phyloP scores from a whole-genome alignment of 2,888 invertebrate species.

The Noctua comes region DNA sequence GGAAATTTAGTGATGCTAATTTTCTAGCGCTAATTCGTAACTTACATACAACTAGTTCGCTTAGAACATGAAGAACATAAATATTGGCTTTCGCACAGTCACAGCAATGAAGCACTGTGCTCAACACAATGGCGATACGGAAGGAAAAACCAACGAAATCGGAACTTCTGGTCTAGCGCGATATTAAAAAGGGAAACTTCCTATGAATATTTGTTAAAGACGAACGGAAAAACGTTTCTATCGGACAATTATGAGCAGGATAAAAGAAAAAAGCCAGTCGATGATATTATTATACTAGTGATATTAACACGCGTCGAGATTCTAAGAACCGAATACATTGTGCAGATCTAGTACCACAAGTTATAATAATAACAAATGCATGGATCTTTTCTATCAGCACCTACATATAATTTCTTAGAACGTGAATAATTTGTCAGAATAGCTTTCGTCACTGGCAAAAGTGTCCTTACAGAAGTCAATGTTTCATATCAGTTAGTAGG shows the following conservation, averaged over 20 bases:
- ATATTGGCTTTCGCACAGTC: not conserved
- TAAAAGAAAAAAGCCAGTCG: not conserved
- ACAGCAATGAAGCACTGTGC: not conserved
- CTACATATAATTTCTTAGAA: not conserved
- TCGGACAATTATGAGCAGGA: not conserved
- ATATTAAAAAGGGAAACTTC: conserved; percentile 5
- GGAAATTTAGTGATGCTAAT: not conserved
- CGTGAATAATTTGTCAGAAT: not conserved
- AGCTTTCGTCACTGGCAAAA: not conserved
- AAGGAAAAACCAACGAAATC: conserved; percentile 24
- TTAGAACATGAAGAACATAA: not conserved
- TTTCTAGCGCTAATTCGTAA: not conserved
- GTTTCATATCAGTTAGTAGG: not conserved
- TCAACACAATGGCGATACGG: not conserved
- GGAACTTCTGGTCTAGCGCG: conserved; percentile 3
- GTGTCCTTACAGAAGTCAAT: not conserved
- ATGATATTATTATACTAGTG: not conserved
- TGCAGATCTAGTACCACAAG: not conserved
- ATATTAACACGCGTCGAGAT: conserved; percentile 5
- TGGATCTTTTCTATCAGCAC: not conserved
- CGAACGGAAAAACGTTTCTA: not conserved
- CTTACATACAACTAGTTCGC: not conserved
- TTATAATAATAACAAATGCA: not conserved
- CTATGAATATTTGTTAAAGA: not conserved
- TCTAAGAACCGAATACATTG: conserved; percentile 4